Base-by-base conservation (phyloP, 37 sponge, comb jelly and placozoan species). In the Diacarnus erythraeanus region DNA sequence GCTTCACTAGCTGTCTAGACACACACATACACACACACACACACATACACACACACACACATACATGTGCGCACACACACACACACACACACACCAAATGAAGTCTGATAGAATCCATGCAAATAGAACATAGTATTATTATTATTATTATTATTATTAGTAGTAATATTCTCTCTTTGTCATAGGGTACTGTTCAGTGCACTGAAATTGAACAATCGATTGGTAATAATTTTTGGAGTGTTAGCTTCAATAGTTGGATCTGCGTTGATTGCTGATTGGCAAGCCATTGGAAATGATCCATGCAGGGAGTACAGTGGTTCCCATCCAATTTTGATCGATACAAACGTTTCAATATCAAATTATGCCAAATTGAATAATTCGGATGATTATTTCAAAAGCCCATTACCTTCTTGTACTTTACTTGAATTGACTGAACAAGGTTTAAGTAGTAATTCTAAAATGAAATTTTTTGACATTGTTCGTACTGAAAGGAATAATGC, bases 251-350 rank as follows among this genome's bases (percentile, higher is more conserved):
- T 81, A 0, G 44, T 54, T 21, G 82, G 74, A 27, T 39, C 74
- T 31, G 44, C 47, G 0, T 34, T 81, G 29, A 72, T 81, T n/a
- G 74, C 61, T 3, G 82, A 81, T 74, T 81, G 82, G 82, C 82
- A 81, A 42, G 29, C 74, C 42, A 72, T 81, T 30, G 72, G 74
- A 2, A 8, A 61, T 17, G 82, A 81, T 44, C 61, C 82, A 0
- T 81, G 82, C 64, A 73, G 15, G 25, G n/a, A 42, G 23, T 61
- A 26, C 78, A 61, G 64, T 31, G 57, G 39, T 35, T 64, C 64
- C 31, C 78, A 78, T 51, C 17, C 56, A 21, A 27, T 29, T 42
- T 27, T 40, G 30, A 34, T 63, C 18, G 17, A 63, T 8, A 25
- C 8, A n/a, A 63, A 63, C 30, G 18, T 15, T 27, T 23, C 64